A percentile compares a stretch with the other conserved stretches of the same genome.
phyloP scores from a whole-genome alignment of 2,797 vertebrate species.

The Petrocephalus sullivani region DNA sequence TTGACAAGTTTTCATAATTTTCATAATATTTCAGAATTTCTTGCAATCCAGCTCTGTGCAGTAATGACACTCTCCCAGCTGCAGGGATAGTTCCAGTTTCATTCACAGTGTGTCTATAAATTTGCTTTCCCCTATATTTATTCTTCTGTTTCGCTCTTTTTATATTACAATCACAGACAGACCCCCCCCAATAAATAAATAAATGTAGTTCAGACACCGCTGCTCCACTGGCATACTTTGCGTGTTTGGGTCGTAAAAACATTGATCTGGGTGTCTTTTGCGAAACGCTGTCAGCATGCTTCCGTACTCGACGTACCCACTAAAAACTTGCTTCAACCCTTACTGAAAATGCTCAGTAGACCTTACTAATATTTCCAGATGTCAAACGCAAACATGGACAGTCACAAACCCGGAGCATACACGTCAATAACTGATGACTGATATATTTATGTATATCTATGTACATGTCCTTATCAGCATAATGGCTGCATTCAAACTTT shows the following conservation, averaged over 20 bases:
- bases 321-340: background rate
- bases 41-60: background rate
- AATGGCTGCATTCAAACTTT: background rate
- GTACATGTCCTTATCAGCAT: background rate
- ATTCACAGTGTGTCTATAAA: background rate
- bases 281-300: background rate
- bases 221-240: background rate
- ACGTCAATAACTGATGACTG: background rate
- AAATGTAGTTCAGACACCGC: background rate
- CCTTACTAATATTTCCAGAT: background rate
- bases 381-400: background rate
- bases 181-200: background rate
- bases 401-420: background rate
- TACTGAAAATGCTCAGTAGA: background rate
- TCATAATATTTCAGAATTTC: conserved; percentile 4
- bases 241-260: background rate
- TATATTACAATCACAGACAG: background rate
- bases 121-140: background rate
- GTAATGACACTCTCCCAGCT: background rate
- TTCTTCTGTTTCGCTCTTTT: background rate
- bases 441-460: background rate
- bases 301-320: background rate
- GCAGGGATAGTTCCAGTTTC: background rate
- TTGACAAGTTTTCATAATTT: background rate
- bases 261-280: background rate